phyloP scores from a whole-genome alignment of 2,797 vertebrate species.

The Cottoperca gobio region DNA sequence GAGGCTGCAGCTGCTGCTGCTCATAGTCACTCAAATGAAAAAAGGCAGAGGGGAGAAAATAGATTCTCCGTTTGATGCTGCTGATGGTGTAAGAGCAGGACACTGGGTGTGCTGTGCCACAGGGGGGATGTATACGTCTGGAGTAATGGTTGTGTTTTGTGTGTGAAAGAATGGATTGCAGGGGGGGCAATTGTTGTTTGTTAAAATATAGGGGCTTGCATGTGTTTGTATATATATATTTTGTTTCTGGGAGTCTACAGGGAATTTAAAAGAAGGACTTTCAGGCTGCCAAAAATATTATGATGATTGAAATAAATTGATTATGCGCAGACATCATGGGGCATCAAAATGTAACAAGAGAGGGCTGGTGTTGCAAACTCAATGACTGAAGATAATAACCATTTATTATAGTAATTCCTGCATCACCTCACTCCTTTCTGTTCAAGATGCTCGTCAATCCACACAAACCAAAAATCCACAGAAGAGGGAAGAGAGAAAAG shows the following conservation, averaged over 20 bases:
- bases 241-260: background rate
- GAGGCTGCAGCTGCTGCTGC: conserved; percentile 69
- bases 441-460: background rate
- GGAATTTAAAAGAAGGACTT: background rate
- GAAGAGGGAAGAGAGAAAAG: background rate
- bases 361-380: background rate
- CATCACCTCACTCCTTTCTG: background rate
- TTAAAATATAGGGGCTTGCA: background rate
- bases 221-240: background rate
- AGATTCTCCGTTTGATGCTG: conserved; percentile 69
- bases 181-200: background rate
- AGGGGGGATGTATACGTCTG: conserved; percentile 19
- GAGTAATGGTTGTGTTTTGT: conserved; percentile 41
- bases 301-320: background rate
- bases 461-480: background rate
- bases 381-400: background rate
- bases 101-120: conserved; percentile 41
- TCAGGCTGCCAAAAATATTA: background rate
- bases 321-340: background rate
- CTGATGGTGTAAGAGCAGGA: conserved; percentile 63
- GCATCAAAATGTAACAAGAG: background rate
- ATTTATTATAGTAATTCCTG: background rate
- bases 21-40: conserved; percentile 73
- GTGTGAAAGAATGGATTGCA: conserved; percentile 16
- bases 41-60: conserved; percentile 58